Evolutionary conservation across 1,140 invertebrate genomes (phyloP).

Genomic region (Ditylenchus dipsaci): DNA sequence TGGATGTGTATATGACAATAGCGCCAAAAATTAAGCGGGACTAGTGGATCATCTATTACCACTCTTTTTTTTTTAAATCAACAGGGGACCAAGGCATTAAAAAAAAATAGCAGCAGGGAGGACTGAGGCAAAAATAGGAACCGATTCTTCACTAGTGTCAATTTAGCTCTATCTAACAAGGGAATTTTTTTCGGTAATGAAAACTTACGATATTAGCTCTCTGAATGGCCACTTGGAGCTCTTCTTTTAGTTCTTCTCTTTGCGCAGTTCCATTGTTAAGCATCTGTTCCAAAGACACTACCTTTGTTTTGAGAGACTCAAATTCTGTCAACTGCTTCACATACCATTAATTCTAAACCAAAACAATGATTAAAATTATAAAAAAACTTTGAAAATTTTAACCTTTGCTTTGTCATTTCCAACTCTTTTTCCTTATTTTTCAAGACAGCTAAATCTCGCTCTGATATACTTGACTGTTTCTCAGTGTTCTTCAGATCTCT

Average conservation of each 20-base stretch:
- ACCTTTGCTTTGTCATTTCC: conserved; percentile 5
- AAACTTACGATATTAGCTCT: conserved; percentile 27
- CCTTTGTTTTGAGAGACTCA: conserved; percentile 14
- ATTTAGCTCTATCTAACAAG: too few species aligned
- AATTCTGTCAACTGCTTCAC: conserved; percentile 22
- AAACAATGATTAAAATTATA: neutral
- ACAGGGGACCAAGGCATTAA: too few species aligned
- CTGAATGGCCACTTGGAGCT: conserved; percentile 13
- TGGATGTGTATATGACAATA: too few species aligned
- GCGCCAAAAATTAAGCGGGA: too few species aligned
- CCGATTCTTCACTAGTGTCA: too few species aligned
- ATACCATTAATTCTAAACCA: conserved; percentile 18
- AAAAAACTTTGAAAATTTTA: neutral
- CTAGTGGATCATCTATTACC: too few species aligned
- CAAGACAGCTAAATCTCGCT: conserved; percentile 5
- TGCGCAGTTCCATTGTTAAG: conserved; percentile 14
- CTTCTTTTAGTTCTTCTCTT: conserved; percentile 11
- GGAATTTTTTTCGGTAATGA: too few species aligned
- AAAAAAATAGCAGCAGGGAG: too few species aligned
- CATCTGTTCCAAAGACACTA: conserved; percentile 24
- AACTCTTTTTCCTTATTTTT: conserved; percentile 17
- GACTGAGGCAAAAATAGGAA: too few species aligned
- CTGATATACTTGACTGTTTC: neutral
- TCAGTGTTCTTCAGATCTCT: conserved; percentile 12
- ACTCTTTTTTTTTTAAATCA: too few species aligned